Evolutionary conservation across 1,140 invertebrate genomes (phyloP).

Genomic region (Sitobion miscanthi): DNA sequence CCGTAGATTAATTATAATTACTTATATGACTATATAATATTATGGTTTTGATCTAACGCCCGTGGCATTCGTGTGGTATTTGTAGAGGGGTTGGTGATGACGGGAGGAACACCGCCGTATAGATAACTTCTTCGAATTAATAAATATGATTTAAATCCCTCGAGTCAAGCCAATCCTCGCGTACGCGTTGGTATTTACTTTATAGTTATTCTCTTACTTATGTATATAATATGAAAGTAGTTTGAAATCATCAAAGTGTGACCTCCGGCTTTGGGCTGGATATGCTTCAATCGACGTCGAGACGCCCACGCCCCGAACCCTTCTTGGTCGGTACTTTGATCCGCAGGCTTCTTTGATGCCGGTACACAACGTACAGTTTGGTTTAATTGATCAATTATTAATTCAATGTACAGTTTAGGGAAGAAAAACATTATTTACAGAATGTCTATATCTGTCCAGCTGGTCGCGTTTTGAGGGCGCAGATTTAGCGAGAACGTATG

Average conservation of each 20-base stretch:
- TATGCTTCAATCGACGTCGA: background rate
- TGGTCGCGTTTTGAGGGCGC: too few species aligned
- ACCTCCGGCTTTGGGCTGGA: background rate
- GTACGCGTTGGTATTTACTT: background rate
- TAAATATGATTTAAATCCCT: background rate
- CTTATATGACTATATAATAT: too few species aligned
- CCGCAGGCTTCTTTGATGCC: background rate
- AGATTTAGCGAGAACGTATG: too few species aligned
- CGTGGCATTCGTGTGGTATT: background rate
- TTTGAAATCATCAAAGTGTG: background rate
- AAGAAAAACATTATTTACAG: background rate
- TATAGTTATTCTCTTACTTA: background rate
- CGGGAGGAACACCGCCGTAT: background rate
- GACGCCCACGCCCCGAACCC: background rate
- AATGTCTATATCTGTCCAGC: too few species aligned
- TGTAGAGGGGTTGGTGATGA: background rate
- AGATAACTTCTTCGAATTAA: background rate
- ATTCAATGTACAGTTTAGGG: background rate
- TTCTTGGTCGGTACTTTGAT: background rate
- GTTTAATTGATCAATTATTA: too few species aligned
- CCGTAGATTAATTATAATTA: background rate
- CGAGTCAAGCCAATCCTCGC: background rate
- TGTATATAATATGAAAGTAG: too few species aligned
- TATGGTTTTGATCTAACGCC: background rate
- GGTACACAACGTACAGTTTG: background rate